Base-by-base conservation (phyloP, 2,888 invertebrate species). In the Myathropa florea region DNA sequence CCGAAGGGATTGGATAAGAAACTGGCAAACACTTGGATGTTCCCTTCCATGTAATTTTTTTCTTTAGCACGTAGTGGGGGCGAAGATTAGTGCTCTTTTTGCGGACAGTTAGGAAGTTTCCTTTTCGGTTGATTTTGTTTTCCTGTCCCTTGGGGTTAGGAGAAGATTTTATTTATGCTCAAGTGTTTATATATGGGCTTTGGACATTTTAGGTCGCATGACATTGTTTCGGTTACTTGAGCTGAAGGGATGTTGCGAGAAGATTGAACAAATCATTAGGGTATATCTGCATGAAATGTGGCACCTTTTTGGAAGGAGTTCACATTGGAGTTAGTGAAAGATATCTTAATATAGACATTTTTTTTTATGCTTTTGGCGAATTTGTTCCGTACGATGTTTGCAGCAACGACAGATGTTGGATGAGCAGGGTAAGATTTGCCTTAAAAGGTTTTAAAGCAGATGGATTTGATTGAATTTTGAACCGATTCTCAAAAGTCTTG, bases 151-250 rank as follows among this genome's bases (percentile, higher is more conserved):
- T 39, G 28, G 61, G 24, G 26, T 33, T 10, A 2, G 14, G 67
- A 30, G 39, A 68, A 63, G 61, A 72, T 78, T 73, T 73, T 64
- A 67, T 64, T n/a, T 39, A 55, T 33, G 33, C 21, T 33, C n/a
- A 63, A 64, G n/a, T 70, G 36, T 64, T 55, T 46, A 28, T 63
- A 57, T 63, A 18, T n/a, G 53, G 21, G 18, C 9, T 63, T 63
- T 24, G 26, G 21, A 53, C n/a, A 68, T 60, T 55, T 60, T 70
- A 26, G 28, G 53, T 60, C 4, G 14, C n/a, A 61, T 75, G 26
- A 46, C 36, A 53, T 53, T 46, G 68, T n/a, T 55, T 36, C 24
- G 30, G 70, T 75, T 39, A 59, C 64, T 59, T 61, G 28, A 46
- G 79, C 78, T n/a, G 14, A 57, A 64, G 6, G 10, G 33, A 33